Evolutionary conservation across 2,113 vertebrate genomes (phyloP).

Genomic region (Eublepharis macularius): DNA sequence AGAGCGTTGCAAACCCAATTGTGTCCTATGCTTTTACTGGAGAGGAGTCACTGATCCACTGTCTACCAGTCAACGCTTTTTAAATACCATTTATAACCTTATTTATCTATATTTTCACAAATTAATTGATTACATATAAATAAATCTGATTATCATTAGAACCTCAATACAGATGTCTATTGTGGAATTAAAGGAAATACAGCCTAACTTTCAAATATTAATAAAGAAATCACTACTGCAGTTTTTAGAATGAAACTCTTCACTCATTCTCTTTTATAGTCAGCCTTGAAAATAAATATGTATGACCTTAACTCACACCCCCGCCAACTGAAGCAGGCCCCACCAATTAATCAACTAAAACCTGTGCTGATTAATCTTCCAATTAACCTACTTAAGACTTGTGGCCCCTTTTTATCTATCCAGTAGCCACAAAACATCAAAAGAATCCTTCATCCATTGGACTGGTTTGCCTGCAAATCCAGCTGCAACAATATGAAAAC

Average conservation of each 20-base stretch:
- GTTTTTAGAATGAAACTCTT: not conserved
- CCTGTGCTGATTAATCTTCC: not conserved
- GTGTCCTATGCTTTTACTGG: not conserved
- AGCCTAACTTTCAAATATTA: not conserved
- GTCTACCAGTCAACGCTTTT: not conserved
- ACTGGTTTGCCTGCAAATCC: not conserved
- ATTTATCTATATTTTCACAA: not conserved
- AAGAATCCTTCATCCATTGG: not conserved
- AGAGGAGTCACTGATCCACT: not conserved
- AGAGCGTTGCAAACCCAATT: not conserved
- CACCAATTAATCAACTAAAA: conserved; percentile 24
- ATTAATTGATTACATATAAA: not conserved
- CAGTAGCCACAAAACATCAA: not conserved
- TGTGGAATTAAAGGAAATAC: not conserved
- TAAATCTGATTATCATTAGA: not conserved
- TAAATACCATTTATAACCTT: not conserved
- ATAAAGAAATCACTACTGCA: not conserved
- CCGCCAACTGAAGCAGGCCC: not conserved
- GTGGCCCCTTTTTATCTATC: not conserved
- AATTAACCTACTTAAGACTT: not conserved
- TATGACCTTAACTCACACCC: not conserved
- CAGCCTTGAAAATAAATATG: not conserved
- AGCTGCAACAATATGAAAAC: not conserved
- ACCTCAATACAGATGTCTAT: not conserved
- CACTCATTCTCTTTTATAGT: not conserved